Conservation (phyloP, 1,140 invertebrate genomes). For the Habropoda laboriosa region DNA sequence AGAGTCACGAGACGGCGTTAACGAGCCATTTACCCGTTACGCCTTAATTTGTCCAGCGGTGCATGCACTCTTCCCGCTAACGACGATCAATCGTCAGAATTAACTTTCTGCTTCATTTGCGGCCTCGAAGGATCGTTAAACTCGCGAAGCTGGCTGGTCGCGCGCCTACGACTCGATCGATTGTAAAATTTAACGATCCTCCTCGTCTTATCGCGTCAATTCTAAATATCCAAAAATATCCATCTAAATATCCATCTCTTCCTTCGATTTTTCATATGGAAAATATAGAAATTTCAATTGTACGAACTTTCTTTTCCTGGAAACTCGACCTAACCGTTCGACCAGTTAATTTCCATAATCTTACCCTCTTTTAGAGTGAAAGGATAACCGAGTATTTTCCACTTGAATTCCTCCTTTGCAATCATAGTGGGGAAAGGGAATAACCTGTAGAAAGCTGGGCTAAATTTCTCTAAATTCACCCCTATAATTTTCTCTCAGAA, state of each 20-base stretch:
- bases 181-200: conserved; percentile 22
- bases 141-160: background rate
- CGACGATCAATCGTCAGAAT: conserved; percentile 58
- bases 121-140: conserved; percentile 53
- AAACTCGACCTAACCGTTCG: too few relatives aligned
- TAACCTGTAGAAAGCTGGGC: background rate
- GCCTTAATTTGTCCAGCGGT: conserved; percentile 56
- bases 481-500: background rate
- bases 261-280: too few relatives aligned
- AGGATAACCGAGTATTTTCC: too few relatives aligned
- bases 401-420: too few relatives aligned
- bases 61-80: conserved; percentile 8
- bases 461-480: background rate
- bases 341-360: too few relatives aligned
- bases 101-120: conserved; percentile 54
- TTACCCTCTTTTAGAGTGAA: too few relatives aligned
- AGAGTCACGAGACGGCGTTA: conserved; percentile 34
- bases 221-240: background rate
- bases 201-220: background rate
- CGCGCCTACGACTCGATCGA: conserved; percentile 14
- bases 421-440: too few relatives aligned
- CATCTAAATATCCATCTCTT: too few relatives aligned
- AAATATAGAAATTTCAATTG: too few relatives aligned
- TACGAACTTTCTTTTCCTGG: too few relatives aligned
- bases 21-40: conserved; percentile 58